phyloP scores from a whole-genome alignment of 2,888 invertebrate species.

The Dione vanillae region DNA sequence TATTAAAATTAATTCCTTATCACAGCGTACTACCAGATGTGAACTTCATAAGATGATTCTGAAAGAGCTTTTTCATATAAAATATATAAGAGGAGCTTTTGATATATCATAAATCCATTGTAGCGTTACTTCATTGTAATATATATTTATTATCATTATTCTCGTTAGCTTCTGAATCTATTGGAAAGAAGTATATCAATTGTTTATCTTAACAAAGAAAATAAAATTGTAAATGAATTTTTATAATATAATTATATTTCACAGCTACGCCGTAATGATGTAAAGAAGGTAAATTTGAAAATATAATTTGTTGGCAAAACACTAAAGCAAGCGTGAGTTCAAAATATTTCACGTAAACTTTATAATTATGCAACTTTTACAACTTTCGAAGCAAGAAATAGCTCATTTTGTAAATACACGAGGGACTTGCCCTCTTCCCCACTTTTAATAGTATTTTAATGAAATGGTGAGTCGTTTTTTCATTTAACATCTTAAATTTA shows the following conservation, averaged over 20 bases:
- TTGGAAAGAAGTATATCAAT: background rate
- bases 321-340: background rate
- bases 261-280: background rate
- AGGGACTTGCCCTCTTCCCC: background rate
- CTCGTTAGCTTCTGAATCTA: background rate
- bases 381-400: constrained; percentile 1
- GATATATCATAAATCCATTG: constrained; percentile 12
- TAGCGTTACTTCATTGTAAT: background rate
- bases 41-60: constrained; percentile 1
- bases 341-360: background rate
- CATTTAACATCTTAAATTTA: background rate
- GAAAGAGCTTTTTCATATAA: background rate
- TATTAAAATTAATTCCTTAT: constrained; percentile 5
- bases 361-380: constrained; percentile 20
- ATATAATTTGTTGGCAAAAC: background rate
- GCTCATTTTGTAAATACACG: constrained; percentile 7
- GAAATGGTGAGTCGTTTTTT: background rate
- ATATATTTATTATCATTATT: too few relatives aligned
- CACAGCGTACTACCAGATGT: background rate
- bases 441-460: background rate
- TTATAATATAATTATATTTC: too few relatives aligned
- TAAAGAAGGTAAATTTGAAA: background rate
- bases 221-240: too few relatives aligned
- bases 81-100: constrained; percentile 8
- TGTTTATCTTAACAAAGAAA: too few relatives aligned